Conservation (phyloP, 2,888 invertebrate species). For the Monoplex corrugatus region DNA sequence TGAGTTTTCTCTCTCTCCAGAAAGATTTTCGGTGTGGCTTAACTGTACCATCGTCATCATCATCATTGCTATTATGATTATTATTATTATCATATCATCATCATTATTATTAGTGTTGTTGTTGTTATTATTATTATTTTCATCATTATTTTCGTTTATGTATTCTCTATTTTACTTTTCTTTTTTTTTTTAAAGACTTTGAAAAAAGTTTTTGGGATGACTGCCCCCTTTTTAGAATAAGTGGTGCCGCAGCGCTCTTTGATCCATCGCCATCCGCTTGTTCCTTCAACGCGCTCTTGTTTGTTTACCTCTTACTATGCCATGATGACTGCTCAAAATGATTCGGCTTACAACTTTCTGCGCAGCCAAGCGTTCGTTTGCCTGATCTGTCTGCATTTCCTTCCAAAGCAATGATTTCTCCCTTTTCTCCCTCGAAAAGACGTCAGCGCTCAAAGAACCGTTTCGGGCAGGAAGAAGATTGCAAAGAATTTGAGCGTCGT, state of each 20-base stretch:
- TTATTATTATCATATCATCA: too few relatives aligned
- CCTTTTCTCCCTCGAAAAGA: background rate
- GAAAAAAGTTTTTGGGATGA: background rate
- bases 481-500: constrained; percentile 26
- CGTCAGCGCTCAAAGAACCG: background rate
- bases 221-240: too few relatives aligned
- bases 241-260: background rate
- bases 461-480: background rate
- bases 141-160: background rate
- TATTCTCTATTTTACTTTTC: background rate
- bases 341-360: background rate
- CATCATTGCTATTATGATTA: too few relatives aligned
- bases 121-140: too few relatives aligned
- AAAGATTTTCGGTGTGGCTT: too few relatives aligned
- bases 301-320: background rate
- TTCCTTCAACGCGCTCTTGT: background rate
- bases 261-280: background rate
- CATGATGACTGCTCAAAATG: background rate
- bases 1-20: too few relatives aligned
- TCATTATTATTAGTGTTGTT: too few relatives aligned
- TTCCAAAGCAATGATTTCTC: constrained; percentile 18
- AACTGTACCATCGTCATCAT: too few relatives aligned
- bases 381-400: background rate
- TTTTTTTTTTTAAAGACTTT: background rate
- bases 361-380: background rate